Conservation (phyloP, 2,797 vertebrate genomes). For the Pempheris klunzingeri region DNA sequence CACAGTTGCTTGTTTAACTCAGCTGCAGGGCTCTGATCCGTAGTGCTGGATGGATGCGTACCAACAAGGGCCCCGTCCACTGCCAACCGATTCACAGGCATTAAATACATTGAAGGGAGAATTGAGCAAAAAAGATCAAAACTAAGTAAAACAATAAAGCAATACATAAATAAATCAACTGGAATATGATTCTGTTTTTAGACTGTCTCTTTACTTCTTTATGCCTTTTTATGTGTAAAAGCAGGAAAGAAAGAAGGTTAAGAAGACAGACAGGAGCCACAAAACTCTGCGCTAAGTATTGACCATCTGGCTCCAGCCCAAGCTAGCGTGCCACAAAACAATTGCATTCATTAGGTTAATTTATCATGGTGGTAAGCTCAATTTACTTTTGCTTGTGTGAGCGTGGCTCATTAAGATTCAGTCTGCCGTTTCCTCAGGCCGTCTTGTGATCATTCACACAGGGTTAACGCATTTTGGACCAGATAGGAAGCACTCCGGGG, state of each 20-base stretch:
- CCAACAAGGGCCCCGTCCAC: slow-evolving; percentile 36
- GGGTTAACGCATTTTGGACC: slow-evolving; percentile 76
- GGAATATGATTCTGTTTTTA: neutral
- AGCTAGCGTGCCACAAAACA: slow-evolving; percentile 85
- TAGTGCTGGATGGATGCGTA: slow-evolving; percentile 52
- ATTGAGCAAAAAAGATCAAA: neutral
- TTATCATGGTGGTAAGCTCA: slow-evolving; percentile 89
- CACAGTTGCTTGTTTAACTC: slow-evolving; percentile 71
- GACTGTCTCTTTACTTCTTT: neutral
- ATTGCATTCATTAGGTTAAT: slow-evolving; percentile 89
- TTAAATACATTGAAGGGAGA: slow-evolving; percentile 15
- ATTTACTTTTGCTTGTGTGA: slow-evolving; percentile 86
- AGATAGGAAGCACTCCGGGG: slow-evolving; percentile 81
- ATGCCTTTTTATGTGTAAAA: neutral
- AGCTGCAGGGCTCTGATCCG: slow-evolving; percentile 53
- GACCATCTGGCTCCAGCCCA: slow-evolving; percentile 86
- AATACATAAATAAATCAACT: neutral
- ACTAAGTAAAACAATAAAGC: too few species aligned
- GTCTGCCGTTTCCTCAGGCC: slow-evolving; percentile 82
- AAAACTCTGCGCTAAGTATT: slow-evolving; percentile 79
- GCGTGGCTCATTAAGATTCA: slow-evolving; percentile 87
- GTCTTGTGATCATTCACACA: slow-evolving; percentile 81
- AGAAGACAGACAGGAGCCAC: slow-evolving; percentile 49
- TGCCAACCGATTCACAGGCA: slow-evolving; percentile 37
- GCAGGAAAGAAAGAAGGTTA: slow-evolving; percentile 29